Base-by-base conservation (phyloP, 2,797 vertebrate species). In the Lates japonicus region DNA sequence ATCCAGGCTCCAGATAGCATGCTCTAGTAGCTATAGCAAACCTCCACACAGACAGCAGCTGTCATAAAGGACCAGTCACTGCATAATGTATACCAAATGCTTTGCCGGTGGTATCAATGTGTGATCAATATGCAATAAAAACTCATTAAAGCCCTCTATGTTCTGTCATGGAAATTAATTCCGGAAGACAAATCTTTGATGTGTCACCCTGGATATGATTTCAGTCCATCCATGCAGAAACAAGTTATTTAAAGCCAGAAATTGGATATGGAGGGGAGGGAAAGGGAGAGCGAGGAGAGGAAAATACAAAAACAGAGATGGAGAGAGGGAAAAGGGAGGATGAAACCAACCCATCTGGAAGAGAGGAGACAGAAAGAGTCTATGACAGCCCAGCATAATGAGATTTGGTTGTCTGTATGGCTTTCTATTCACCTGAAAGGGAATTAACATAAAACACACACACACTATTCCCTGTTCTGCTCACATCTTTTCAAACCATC, bases 91-190 rank as follows among this genome's bases (percentile, higher is more conserved):
- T 82, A 84, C 74, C 64, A 83, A 83, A 85, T 76, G 73, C 85
- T 87, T 81, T 70, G 62, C 82, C 70, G 58, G 78, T 90, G 87
- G 83, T 91, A 94, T 94, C 91, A 90, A 92, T 92, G 94, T 90
- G 90, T 87, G 88, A 95, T 96, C 94, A 93, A 94, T 94, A 95
- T 92, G 89, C 92, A 93, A 95, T 94, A 92, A 94, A 95, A 95
- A 91, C 90, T 94, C 90, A 95, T 95, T 94, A 94, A 94, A 90
- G 84, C 83, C 81, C 90, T 87, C 90, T 88, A 85, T 88, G 78
- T 94, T 92, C 86, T 83, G 88, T 89, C 90, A 88, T 83, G 82
- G 85, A 93, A 95, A 95, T 95, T 94, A 94, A 91, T 94, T 95
- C 92, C 71, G 72, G 88, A 90, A 93, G 93, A 94, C 91, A 90